Evolutionary conservation across 2,797 vertebrate species (phyloP).

Genomic region (Lithobates sylvaticus): DNA sequence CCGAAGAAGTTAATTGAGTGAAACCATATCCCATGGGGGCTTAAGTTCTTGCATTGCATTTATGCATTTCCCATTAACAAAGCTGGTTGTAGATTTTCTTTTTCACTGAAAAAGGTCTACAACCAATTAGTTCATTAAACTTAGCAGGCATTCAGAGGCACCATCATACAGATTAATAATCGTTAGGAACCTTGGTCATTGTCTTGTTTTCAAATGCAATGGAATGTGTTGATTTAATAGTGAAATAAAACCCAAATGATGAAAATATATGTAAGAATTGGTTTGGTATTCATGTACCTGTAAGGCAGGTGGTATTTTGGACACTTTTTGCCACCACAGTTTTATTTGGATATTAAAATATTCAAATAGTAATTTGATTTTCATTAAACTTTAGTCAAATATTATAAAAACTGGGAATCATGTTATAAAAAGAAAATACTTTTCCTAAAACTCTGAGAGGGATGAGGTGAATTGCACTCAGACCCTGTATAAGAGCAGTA

Average conservation of each 20-base stretch:
- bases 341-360: too few relatives aligned
- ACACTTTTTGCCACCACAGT: too few relatives aligned
- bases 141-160: not conserved
- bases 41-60: not conserved
- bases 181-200: too few relatives aligned
- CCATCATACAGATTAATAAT: constrained; percentile 14
- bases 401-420: too few relatives aligned
- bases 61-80: constrained; percentile 28
- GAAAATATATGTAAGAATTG: not conserved
- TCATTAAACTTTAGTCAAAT: too few relatives aligned
- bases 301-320: too few relatives aligned
- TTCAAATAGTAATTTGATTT: too few relatives aligned
- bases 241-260: not conserved
- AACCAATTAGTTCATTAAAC: constrained; percentile 21
- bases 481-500: too few relatives aligned
- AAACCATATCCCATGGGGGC: constrained; percentile 12
- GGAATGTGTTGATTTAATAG: not conserved
- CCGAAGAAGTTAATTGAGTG: constrained; percentile 15
- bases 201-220: not conserved
- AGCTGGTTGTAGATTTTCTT: constrained; percentile 16
- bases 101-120: constrained; percentile 29
- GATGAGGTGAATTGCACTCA: too few relatives aligned
- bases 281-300: too few relatives aligned
- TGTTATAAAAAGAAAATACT: too few relatives aligned
- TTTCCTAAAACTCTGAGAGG: too few relatives aligned